phyloP scores from a whole-genome alignment of 2,888 invertebrate genomes.

The Hoplodrina ambigua region DNA sequence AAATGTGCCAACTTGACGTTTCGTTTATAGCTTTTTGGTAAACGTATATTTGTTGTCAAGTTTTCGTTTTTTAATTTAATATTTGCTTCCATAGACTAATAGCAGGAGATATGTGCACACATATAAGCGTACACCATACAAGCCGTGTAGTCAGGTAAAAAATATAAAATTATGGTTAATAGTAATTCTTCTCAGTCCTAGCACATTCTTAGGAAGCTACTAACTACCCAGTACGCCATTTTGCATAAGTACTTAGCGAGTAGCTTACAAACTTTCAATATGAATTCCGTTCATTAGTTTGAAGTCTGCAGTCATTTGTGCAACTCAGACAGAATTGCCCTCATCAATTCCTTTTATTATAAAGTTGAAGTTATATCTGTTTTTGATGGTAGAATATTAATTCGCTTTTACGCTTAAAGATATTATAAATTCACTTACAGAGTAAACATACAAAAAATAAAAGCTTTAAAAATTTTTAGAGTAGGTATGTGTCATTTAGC shows the following conservation, averaged over 20 bases:
- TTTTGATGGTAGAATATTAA: not conserved
- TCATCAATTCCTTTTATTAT: constrained; percentile 23
- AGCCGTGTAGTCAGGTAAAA: not conserved
- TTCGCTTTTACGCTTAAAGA: too few relatives aligned
- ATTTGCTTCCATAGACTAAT: too few relatives aligned
- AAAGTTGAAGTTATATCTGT: not conserved
- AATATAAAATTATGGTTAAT: not conserved
- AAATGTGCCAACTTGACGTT: too few relatives aligned
- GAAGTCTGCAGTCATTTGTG: constrained; percentile 14
- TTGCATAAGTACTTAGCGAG: constrained; percentile 4
- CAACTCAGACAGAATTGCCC: constrained; percentile 14
- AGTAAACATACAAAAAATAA: too few relatives aligned
- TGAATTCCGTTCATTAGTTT: constrained; percentile 24
- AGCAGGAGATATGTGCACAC: too few relatives aligned
- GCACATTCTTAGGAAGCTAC: not conserved
- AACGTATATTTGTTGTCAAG: too few relatives aligned
- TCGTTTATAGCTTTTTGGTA: too few relatives aligned
- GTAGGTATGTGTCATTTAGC: too few relatives aligned
- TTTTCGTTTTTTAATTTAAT: too few relatives aligned
- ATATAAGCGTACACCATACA: too few relatives aligned
- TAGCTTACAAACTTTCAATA: constrained; percentile 15
- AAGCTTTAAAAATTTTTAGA: too few relatives aligned
- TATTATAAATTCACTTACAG: too few relatives aligned
- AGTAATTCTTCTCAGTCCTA: not conserved
- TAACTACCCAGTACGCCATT: not conserved